These are phyloP conservation scores for Sprattus sprattus DNA, from an alignment of 2,113 vertebrate species.

Conservation along the genomic window DNA sequence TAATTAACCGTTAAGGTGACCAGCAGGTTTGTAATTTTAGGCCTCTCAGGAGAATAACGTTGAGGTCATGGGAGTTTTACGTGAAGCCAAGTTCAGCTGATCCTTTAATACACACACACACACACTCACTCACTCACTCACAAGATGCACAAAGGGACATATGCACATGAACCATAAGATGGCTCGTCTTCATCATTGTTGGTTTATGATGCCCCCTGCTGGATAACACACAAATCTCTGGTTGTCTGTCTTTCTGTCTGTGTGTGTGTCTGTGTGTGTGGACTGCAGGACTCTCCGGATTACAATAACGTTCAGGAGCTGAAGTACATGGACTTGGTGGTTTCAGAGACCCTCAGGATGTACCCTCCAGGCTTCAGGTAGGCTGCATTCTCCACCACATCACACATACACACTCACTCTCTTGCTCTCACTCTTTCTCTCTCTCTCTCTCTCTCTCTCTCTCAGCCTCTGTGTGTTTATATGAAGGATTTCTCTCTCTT, in stretches of 20 bases:
- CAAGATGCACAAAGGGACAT: too few species aligned
- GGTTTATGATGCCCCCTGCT: not conserved
- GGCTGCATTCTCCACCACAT: not conserved
- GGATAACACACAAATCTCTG: not conserved
- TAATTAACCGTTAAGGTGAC: too few species aligned
- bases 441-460: not conserved
- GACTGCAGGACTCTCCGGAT: constrained; percentile 73
- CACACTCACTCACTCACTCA: too few species aligned
- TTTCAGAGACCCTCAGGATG: constrained; percentile 84
- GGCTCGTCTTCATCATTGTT: not conserved
- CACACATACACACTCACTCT: not conserved
- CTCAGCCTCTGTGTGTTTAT: not conserved
- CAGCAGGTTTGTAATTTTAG: too few species aligned
- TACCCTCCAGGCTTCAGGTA: constrained; percentile 94
- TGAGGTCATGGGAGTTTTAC: not conserved
- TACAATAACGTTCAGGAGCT: constrained; percentile 82
- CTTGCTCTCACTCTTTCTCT: too few species aligned
- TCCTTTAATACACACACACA: not conserved
- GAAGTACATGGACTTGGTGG: constrained; percentile 92
- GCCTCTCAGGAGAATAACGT: not conserved
- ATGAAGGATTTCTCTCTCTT: not conserved
- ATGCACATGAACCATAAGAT: too few species aligned
- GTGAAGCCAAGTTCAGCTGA: not conserved
- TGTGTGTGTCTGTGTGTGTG: constrained; percentile 6
- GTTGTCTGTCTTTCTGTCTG: not conserved